These are phyloP conservation scores for Conus ventricosus DNA, from an alignment of 1,140 invertebrate genomes.

Conservation along the genomic window DNA sequence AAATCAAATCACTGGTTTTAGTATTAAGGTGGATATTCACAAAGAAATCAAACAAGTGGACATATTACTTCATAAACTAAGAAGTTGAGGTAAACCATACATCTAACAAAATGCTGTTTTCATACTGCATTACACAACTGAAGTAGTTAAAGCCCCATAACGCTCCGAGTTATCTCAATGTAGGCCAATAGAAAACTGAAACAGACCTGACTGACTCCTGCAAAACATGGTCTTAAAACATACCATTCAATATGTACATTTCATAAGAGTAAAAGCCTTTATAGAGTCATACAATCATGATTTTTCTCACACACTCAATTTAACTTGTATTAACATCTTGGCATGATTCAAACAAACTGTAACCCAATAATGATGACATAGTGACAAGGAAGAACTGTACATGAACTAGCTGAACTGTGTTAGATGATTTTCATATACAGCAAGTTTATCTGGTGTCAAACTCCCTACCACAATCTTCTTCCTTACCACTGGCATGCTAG, in stretches of 20 bases:
- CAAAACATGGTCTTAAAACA: neutral
- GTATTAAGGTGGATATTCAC: too few relatives aligned
- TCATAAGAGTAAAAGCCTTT: neutral
- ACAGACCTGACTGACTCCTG: neutral
- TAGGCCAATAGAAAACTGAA: neutral
- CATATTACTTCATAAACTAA: too few relatives aligned
- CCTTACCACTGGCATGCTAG: too few relatives aligned
- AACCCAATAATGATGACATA: neutral
- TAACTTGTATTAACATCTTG: neutral
- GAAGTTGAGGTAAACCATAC: neutral
- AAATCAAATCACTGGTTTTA: neutral
- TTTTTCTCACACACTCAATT: neutral
- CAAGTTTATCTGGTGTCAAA: too few relatives aligned
- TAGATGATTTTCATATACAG: too few relatives aligned
- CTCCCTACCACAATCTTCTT: too few relatives aligned
- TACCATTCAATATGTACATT: neutral
- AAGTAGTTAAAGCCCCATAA: too few relatives aligned
- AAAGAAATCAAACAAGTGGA: too few relatives aligned
- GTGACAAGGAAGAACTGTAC: neutral
- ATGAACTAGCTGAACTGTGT: too few relatives aligned
- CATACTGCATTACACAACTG: too few relatives aligned
- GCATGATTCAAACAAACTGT: neutral
- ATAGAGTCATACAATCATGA: neutral
- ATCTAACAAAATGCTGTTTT: neutral
- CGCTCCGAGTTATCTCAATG: neutral